Base-by-base conservation (phyloP, 2,888 invertebrate genomes). In the Dichetophora obliterata region DNA sequence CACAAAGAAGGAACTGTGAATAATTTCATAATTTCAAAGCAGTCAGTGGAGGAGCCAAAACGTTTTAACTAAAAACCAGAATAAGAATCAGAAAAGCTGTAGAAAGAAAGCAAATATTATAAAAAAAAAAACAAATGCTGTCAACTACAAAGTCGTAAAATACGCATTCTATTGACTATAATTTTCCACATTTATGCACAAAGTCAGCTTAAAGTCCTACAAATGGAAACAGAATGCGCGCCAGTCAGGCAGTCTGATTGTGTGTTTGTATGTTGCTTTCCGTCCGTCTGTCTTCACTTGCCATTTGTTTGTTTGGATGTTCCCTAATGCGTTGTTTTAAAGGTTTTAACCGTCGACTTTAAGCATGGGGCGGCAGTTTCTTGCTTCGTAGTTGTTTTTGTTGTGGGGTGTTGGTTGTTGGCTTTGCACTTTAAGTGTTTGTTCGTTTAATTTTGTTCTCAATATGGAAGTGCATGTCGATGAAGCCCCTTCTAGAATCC, bases 141-240 rank as follows among this genome's bases (percentile, higher is more conserved):
- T 85, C 86, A 86, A 84, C 85, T 54, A 50, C 54, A 65, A 79
- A 73, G 81, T 82, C 86, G 78, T 86, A 86, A 86, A 86, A 85
- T 82, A 82, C 81, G 80, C 84, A 86, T 86, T 86, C 84, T 86
- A 86, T 86, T 84, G 84, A 78, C 83, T 82, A 86, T 86, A 84
- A 86, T 83, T 85, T 83, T 81, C 76, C 78, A 81, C 83, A 84
- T 86, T 86, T 84, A 83, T 80, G 81, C 80, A 82, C 83, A 85
- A 85, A 84, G 83, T 86, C 83, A 59, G 61, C 68, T 54, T 70
- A 16, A 24, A 50, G 16, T 48, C 16, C 68, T 50, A 50, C 24
- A 68, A 50, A 68, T 50, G 19, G 16, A 9, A 27, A 27, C 24
- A 68, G 14, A 50, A 48, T 50, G 24, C 48, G 22, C 24, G 63